phyloP scores from a whole-genome alignment of 2,888 invertebrate genomes.

The Perizoma affinitatum region DNA sequence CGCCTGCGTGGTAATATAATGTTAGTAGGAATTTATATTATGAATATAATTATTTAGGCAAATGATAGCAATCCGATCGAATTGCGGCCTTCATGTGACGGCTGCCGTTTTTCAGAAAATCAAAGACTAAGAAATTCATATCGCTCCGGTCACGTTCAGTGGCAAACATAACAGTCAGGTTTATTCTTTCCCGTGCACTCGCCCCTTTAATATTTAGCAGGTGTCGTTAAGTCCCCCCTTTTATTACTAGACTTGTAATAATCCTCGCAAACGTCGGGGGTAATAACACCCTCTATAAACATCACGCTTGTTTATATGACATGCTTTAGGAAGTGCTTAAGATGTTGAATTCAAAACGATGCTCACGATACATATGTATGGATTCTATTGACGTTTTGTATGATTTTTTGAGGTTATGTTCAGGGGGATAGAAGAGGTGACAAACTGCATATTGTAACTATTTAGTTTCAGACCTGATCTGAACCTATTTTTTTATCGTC shows the following conservation, averaged over 20 bases:
- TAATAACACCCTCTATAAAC: conserved; percentile 66
- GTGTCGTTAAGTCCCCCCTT: conserved; percentile 69
- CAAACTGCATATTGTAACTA: no score
- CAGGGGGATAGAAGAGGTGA: no score
- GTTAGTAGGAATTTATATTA: no score
- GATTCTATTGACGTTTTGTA: neutral
- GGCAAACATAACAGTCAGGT: conserved; percentile 62
- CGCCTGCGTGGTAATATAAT: no score
- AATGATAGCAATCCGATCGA: no score
- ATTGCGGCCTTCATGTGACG: neutral
- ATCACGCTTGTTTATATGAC: conserved; percentile 54
- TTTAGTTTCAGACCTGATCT: no score
- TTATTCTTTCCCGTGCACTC: conserved; percentile 61
- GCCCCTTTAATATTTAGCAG: conserved; percentile 78
- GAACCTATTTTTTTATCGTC: no score
- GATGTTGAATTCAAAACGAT: conserved; percentile 33
- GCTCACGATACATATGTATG: conserved; percentile 21
- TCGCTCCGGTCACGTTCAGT: conserved; percentile 55
- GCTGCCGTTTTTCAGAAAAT: conserved; percentile 1
- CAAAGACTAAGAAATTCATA: conserved; percentile 49
- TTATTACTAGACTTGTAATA: conserved; percentile 76
- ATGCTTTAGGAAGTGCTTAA: conserved; percentile 45
- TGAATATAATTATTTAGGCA: no score
- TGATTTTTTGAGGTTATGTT: neutral
- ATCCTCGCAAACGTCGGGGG: conserved; percentile 59